These are phyloP conservation scores for Rynchops niger DNA, from an alignment of 2,113 vertebrate genomes.

Conservation along the genomic window DNA sequence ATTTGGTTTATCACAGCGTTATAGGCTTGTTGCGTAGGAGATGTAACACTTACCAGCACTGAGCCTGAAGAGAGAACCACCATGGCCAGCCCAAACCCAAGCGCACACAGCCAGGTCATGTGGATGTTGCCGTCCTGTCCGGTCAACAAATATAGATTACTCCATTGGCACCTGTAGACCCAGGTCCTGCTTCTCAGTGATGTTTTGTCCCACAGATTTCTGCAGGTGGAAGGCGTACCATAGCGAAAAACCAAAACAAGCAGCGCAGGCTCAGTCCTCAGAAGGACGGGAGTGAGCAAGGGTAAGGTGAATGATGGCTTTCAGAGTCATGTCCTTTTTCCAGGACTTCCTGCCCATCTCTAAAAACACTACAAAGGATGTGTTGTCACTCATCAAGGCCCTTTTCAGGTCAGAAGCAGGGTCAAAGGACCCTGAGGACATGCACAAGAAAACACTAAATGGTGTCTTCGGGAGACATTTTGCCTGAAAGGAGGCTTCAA, in stretches of 20 bases:
- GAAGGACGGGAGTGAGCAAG: background rate
- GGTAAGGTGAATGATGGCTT: background rate
- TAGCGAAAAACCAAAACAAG: background rate
- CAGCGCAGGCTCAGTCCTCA: background rate
- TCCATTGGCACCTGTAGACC: background rate
- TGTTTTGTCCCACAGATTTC: background rate
- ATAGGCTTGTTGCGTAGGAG: background rate
- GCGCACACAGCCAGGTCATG: conserved; percentile 20
- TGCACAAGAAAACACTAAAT: background rate
- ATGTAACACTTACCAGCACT: background rate
- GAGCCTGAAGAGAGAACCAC: conserved; percentile 9
- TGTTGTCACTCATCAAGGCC: accelerated
- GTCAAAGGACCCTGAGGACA: background rate
- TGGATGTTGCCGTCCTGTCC: conserved; percentile 40
- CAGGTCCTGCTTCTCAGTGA: background rate
- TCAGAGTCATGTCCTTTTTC: background rate
- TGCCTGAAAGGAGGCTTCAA: background rate
- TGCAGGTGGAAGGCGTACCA: background rate
- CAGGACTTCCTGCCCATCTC: background rate
- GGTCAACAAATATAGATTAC: background rate
- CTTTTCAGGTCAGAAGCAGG: background rate
- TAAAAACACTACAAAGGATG: background rate
- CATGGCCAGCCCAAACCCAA: conserved; percentile 44
- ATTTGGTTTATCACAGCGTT: background rate
- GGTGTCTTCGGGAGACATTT: background rate